Evolutionary conservation across 2,888 invertebrate genomes (phyloP).

Genomic region (Temnothorax ravouxi): DNA sequence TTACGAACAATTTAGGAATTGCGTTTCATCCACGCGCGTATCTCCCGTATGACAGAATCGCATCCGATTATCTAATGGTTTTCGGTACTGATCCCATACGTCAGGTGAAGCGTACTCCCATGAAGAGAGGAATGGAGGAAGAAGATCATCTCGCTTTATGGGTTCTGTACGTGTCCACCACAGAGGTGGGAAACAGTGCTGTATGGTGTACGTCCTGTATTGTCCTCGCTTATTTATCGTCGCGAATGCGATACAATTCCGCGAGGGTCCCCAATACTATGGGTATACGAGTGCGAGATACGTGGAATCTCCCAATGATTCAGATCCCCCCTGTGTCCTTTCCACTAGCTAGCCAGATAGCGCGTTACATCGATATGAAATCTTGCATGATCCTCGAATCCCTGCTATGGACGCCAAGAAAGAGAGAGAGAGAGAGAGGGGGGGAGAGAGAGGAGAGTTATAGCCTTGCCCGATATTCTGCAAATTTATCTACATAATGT

Average conservation of each 20-base stretch:
- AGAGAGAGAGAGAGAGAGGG: background rate
- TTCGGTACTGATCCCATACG: constrained; percentile 54
- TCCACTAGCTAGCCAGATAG: constrained; percentile 45
- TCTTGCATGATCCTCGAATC: constrained; percentile 50
- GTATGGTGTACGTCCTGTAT: constrained; percentile 64
- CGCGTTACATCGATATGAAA: constrained; percentile 55
- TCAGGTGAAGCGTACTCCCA: constrained; percentile 58
- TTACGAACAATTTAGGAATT: constrained; percentile 38
- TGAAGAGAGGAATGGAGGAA: constrained; percentile 47
- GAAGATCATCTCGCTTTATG: constrained; percentile 72
- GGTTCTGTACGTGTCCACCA: constrained; percentile 66
- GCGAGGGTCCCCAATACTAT: constrained; percentile 40
- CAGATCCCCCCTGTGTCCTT: constrained; percentile 52
- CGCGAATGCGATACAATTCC: constrained; percentile 70
- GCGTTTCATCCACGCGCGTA: constrained; percentile 23
- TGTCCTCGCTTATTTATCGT: constrained; percentile 78
- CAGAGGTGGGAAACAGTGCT: constrained; percentile 56
- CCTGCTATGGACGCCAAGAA: constrained; percentile 15
- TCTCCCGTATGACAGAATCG: constrained; percentile 50
- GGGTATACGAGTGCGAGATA: constrained; percentile 47
- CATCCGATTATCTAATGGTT: constrained; percentile 61
- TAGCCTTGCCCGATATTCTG: constrained; percentile 36
- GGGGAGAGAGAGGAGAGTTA: background rate
- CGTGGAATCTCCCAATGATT: constrained; percentile 52
- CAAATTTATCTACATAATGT: constrained; percentile 30